Evolutionary conservation across 2,113 vertebrate genomes (phyloP).

Genomic region (Psammodynastes pulverulentus): DNA sequence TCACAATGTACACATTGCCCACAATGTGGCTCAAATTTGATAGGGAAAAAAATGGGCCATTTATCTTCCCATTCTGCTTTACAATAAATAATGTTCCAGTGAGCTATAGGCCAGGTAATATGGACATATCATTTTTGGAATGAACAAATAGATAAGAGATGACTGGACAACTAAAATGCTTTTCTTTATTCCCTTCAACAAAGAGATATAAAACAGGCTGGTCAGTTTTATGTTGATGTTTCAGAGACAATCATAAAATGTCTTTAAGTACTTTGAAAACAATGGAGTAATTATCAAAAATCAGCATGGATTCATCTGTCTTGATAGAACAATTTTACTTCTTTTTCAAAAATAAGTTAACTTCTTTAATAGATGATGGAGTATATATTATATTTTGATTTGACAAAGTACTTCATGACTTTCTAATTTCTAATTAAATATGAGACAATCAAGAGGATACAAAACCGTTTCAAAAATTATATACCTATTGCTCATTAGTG

Average conservation of each 20-base stretch:
- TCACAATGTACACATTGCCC: slow-evolving; percentile 12
- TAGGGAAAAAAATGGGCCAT: slow-evolving; percentile 21
- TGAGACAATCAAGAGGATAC: background rate
- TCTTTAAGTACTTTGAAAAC: background rate
- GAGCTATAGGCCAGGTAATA: slow-evolving; percentile 31
- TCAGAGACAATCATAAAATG: background rate
- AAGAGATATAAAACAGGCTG: background rate
- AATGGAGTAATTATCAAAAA: background rate
- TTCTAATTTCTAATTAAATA: background rate
- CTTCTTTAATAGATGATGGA: background rate
- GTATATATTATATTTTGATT: background rate
- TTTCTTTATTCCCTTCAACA: background rate
- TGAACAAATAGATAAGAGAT: slow-evolving; percentile 25
- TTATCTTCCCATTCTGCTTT: slow-evolving; percentile 37
- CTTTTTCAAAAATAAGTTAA: background rate
- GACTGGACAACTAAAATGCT: slow-evolving; percentile 41
- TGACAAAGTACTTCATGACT: background rate
- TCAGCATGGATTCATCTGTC: background rate
- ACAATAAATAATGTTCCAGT: slow-evolving; percentile 43
- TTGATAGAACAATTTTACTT: background rate
- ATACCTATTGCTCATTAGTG: background rate
- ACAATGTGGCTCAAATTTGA: slow-evolving; percentile 5
- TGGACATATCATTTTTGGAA: slow-evolving; percentile 36
- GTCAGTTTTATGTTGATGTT: background rate
- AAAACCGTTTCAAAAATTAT: background rate